phyloP scores from a whole-genome alignment of 2,113 vertebrate species.

The human (Homo sapiens) region DNA sequence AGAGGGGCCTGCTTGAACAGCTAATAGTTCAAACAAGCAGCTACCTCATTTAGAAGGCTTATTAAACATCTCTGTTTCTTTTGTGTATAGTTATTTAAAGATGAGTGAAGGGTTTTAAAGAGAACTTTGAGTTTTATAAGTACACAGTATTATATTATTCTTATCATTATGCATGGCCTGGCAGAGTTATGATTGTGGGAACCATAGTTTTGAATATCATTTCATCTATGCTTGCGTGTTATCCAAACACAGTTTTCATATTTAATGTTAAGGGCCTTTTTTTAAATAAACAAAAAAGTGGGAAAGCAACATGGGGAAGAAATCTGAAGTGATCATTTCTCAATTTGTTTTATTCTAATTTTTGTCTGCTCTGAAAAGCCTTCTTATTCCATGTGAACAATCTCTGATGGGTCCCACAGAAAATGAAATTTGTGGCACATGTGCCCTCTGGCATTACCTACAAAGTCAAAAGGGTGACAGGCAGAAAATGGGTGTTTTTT shows the following conservation, averaged over 20 bases:
- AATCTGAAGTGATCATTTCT: conserved; percentile 28
- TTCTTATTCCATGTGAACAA: neutral
- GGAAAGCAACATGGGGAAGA: neutral
- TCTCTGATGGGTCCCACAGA: neutral
- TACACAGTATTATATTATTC: neutral
- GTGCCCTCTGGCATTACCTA: neutral
- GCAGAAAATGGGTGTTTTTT: conserved; percentile 16
- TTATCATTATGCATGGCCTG: neutral
- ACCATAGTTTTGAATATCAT: conserved; percentile 27
- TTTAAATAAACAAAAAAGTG: conserved; percentile 27
- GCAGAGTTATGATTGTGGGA: neutral
- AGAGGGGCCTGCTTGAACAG: neutral
- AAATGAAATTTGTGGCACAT: conserved; percentile 23
- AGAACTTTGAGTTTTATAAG: conserved; percentile 28
- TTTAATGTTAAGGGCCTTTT: conserved; percentile 32
- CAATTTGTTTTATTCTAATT: conserved; percentile 48
- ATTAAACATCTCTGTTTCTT: conserved; percentile 38
- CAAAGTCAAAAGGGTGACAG: neutral
- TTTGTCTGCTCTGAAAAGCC: neutral
- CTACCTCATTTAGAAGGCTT: neutral
- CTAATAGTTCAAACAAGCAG: neutral
- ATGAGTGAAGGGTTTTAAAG: neutral
- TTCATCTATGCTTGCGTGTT: neutral
- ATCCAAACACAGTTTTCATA: conserved; percentile 40
- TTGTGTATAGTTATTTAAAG: conserved; percentile 49